These are phyloP conservation scores for Centropus unirufus DNA, from an alignment of 2,113 vertebrate species.

Conservation along the genomic window DNA sequence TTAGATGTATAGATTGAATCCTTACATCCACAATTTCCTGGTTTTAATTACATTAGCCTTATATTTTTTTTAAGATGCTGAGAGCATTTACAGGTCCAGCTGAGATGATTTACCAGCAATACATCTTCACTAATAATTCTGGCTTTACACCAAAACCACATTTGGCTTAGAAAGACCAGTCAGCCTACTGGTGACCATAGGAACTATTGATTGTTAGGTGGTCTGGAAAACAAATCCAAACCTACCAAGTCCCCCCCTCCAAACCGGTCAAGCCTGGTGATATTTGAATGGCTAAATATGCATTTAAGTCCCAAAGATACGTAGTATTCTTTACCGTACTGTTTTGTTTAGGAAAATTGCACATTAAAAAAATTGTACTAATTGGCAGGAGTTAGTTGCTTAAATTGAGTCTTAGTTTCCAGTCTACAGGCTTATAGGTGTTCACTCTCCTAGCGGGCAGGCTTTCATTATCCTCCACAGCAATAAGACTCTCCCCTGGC, in stretches of 20 bases:
- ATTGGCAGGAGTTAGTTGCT: neutral
- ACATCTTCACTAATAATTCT: neutral
- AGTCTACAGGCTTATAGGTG: neutral
- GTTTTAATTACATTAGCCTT: neutral
- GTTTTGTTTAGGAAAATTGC: neutral
- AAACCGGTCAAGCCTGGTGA: neutral
- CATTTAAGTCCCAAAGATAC: neutral
- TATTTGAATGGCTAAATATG: neutral
- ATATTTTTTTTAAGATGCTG: constrained; percentile 37
- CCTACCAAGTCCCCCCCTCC: no score
- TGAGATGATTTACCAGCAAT: neutral
- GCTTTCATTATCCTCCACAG: neutral
- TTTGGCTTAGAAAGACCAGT: neutral
- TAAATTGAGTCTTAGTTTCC: neutral
- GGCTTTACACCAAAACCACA: neutral
- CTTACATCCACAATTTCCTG: constrained; percentile 4
- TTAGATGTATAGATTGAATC: neutral
- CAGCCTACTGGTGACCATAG: neutral
- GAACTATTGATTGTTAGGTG: neutral
- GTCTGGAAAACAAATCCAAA: neutral
- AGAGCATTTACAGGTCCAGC: constrained; percentile 19
- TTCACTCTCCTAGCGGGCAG: neutral
- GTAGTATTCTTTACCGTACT: neutral
- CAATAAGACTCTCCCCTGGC: neutral
- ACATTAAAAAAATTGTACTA: neutral